Evolutionary conservation across 2,888 invertebrate species (phyloP), one percentile per base, ranked within the genome.

Genomic region (Mythimna pallens): DNA sequence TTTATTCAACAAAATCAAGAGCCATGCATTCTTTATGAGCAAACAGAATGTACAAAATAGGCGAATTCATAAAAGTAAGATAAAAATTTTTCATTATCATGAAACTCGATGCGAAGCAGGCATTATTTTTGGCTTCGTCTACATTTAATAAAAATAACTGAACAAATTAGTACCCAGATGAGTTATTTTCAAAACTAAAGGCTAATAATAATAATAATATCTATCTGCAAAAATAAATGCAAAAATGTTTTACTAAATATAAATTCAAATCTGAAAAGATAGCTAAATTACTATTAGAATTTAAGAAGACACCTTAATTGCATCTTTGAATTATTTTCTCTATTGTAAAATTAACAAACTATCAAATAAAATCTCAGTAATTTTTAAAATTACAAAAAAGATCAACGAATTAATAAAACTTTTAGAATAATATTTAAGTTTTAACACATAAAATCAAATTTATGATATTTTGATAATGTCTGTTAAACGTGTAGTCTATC

Each of bases 361-460:
- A 50, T 54, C 9, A 9, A 43, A 57, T 43, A 55, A 75, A 50
- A 43, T 63, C 25, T 57, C 9, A 25, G 2, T 17, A 57, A 61
- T 65, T 54, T n/a, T 58, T 25, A 22, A 58, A 59, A 66, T 17
- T 43, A n/a, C 20, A 10, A 58, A 66, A 50, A 43, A 25, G 0
- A 50, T 36, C 34, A 66, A 71, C 50, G 30, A 43, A 59, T 65
- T 22, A 58, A 62, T 54, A 62, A 65, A 76, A 55, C 7, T 52
- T 62, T 43, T n/a, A 14, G 36, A 20, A 71, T 43, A 82, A 71
- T 82, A 64, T 74, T 80, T 80, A 50, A 30, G 1, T 59, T 34
- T 2, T 10, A 61, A 30, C 36, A n/a, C 36, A 43, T 57, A 59
- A 69, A 52, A 10, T 59, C 30, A 47, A 52, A 61, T 65, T 61